A percentile compares a stretch with the other conserved stretches of the same genome.
Evolutionary conservation across 1,140 invertebrate genomes (phyloP).

Genomic region (Leptestheria dahalacensis): DNA sequence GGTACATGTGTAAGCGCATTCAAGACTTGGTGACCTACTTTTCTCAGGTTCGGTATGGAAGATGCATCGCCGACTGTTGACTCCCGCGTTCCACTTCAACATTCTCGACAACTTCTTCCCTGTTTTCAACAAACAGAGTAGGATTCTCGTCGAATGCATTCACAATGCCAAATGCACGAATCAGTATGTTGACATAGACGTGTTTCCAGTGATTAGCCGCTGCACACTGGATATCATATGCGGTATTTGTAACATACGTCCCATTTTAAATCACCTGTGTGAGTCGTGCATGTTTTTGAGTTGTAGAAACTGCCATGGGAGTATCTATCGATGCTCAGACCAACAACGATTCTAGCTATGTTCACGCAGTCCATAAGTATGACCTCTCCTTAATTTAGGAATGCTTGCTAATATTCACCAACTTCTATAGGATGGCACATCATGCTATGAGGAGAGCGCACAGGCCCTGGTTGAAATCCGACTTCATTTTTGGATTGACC

Average conservation of each 20-base stretch:
- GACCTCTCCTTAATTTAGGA: neutral
- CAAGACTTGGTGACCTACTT: constrained; percentile 64
- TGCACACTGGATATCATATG: constrained; percentile 43
- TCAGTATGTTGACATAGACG: constrained; percentile 31
- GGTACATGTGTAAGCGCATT: constrained; percentile 79
- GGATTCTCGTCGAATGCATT: constrained; percentile 64
- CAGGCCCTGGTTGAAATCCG: constrained; percentile 44
- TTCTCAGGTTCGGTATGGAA: constrained; percentile 36
- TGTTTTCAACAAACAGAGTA: constrained; percentile 70
- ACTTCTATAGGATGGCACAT: constrained; percentile 33
- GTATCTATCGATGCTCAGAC: constrained; percentile 42
- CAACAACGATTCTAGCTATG: constrained; percentile 40
- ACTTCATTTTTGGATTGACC: constrained; percentile 44
- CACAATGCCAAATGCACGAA: constrained; percentile 47
- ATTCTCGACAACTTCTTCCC: constrained; percentile 56
- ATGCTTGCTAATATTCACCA: constrained; percentile 14
- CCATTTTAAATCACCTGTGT: neutral
- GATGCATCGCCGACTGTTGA: constrained; percentile 38
- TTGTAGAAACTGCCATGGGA: constrained; percentile 50
- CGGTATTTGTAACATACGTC: constrained; percentile 27
- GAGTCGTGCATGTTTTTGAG: neutral
- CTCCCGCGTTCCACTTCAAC: constrained; percentile 47
- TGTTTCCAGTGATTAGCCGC: constrained; percentile 34
- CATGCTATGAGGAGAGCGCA: constrained; percentile 40
- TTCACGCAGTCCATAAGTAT: constrained; percentile 39